Evolutionary conservation across 2,888 invertebrate species (phyloP).

Genomic region (Erpobdella octoculata): DNA sequence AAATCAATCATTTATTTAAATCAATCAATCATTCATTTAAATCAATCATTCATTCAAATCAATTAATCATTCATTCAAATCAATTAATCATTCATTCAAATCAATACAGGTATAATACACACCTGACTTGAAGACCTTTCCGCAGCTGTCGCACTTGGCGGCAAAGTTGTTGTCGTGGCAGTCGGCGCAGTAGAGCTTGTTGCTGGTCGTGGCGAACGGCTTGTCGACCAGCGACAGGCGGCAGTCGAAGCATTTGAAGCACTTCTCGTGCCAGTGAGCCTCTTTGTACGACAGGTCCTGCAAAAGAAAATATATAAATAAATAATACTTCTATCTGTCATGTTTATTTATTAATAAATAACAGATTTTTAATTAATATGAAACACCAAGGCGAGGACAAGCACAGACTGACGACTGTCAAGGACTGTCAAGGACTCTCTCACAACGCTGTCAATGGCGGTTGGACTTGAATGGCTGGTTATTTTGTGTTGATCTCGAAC

Average conservation of each 20-base stretch:
- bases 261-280: constrained; percentile 99
- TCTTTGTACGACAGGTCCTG: constrained; percentile 99
- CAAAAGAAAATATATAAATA: not conserved
- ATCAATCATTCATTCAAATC: constrained; percentile 1
- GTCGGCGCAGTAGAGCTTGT: constrained; percentile 97
- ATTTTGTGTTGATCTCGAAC: no score
- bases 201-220: constrained; percentile 97
- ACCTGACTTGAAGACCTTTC: constrained; percentile 98
- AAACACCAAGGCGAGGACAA: no score
- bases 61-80: constrained; percentile 3
- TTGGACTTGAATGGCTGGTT: no score
- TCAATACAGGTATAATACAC: constrained; percentile 27
- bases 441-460: no score
- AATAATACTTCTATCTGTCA: no score
- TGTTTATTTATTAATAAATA: no score
- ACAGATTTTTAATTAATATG: no score
- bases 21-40: not conserved
- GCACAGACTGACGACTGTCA: no score
- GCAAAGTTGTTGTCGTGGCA: constrained; percentile 99
- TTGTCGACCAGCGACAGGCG: constrained; percentile 95
- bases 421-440: no score
- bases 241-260: constrained; percentile 97
- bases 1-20: not conserved
- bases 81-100: not conserved
- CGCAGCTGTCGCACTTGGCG: constrained; percentile 95